A percentile compares a stretch with the other conserved stretches of the same genome.
Evolutionary conservation across 2,888 invertebrate genomes (phyloP).

Genomic region (Stenodema calcarata): DNA sequence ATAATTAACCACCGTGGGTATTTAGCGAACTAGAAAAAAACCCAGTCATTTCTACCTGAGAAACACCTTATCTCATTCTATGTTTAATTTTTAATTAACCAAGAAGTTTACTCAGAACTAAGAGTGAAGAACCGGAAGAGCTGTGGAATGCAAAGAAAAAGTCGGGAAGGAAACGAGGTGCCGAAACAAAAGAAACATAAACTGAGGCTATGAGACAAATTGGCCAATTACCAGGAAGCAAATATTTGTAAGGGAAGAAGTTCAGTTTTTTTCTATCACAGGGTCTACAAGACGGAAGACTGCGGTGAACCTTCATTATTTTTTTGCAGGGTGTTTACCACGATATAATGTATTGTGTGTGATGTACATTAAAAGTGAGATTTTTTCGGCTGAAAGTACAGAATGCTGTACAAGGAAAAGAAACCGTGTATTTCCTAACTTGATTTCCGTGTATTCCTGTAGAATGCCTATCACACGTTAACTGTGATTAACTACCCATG

Average conservation of each 20-base stretch:
- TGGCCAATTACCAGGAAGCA: background rate
- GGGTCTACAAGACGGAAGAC: background rate
- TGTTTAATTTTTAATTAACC: background rate
- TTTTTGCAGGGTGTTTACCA: background rate
- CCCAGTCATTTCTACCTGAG: background rate
- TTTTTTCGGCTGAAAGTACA: too few relatives aligned
- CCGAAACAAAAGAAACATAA: background rate
- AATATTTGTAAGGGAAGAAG: background rate
- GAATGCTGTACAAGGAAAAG: too few relatives aligned
- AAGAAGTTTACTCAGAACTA: background rate
- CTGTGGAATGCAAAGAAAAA: background rate
- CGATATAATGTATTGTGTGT: too few relatives aligned
- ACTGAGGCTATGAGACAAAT: background rate
- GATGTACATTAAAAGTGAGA: too few relatives aligned
- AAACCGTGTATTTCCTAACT: too few relatives aligned
- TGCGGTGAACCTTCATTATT: background rate
- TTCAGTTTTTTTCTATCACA: background rate
- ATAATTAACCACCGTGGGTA: too few relatives aligned
- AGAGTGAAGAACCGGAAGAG: background rate
- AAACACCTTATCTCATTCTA: background rate
- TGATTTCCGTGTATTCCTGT: too few relatives aligned
- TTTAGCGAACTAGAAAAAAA: background rate
- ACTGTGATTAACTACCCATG: too few relatives aligned
- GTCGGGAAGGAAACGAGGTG: background rate
- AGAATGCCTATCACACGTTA: too few relatives aligned